Percentiles rank a stretch among this genome's conserved stretches.
Conservation (phyloP, 2,797 vertebrate species). For the Brachyrhaphis roseni region DNA sequence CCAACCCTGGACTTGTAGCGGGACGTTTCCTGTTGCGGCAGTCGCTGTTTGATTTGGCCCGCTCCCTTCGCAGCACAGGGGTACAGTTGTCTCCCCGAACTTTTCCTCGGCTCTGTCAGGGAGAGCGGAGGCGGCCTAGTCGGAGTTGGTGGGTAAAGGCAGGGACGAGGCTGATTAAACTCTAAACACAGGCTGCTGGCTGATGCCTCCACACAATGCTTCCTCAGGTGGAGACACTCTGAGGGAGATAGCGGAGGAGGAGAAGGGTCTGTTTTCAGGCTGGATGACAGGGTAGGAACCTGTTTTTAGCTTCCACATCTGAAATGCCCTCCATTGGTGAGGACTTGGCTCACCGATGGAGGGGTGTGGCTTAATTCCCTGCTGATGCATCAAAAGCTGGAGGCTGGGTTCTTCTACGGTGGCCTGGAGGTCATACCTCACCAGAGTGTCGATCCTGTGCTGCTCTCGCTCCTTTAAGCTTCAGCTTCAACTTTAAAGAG, state of each 20-base stretch:
- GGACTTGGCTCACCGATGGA: not conserved
- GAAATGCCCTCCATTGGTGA: not conserved
- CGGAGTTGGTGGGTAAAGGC: constrained; percentile 63
- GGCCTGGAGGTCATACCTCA: not conserved
- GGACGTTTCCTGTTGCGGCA: constrained; percentile 89
- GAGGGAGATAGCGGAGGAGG: constrained; percentile 47
- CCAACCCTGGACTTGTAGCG: constrained; percentile 85
- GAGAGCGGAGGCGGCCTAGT: constrained; percentile 28
- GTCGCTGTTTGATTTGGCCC: constrained; percentile 92
- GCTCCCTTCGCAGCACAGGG: constrained; percentile 81
- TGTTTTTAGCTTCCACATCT: not conserved
- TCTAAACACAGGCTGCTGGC: constrained; percentile 35
- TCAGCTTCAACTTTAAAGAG: not conserved
- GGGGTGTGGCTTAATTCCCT: constrained; percentile 47
- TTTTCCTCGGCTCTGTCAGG: constrained; percentile 81
- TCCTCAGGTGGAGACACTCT: constrained; percentile 34
- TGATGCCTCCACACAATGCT: constrained; percentile 46
- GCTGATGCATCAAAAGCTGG: constrained; percentile 46
- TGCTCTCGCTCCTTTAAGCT: not conserved
- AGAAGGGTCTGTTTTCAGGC: constrained; percentile 48
- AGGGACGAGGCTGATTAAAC: constrained; percentile 49
- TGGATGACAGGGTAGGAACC: constrained; percentile 1
- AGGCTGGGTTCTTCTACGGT: not conserved
- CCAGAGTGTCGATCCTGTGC: not conserved
- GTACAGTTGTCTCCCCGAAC: constrained; percentile 87